Evolutionary conservation across 2,113 vertebrate species (phyloP).

Genomic region (Osmerus mordax): DNA sequence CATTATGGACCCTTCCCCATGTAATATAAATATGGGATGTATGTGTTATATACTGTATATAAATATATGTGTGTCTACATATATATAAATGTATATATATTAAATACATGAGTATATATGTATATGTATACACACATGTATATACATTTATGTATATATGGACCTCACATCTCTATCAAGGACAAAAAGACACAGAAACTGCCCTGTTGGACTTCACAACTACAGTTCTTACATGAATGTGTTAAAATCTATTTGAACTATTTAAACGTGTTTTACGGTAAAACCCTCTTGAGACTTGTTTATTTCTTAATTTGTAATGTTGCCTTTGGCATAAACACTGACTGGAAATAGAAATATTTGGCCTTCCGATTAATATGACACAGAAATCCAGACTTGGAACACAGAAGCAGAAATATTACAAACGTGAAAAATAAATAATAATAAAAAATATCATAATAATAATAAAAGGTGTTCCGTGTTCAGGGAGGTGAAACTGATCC

Average conservation of each 20-base stretch:
- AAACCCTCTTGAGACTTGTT: conserved; percentile 33
- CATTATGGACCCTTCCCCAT: no score
- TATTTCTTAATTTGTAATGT: conserved; percentile 30
- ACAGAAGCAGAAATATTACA: conserved; percentile 14
- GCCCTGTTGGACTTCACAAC: not conserved
- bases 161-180: no score
- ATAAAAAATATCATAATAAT: not conserved
- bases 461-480: not conserved
- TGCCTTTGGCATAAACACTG: conserved; percentile 61
- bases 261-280: conserved; percentile 12
- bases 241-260: conserved; percentile 37
- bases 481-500: no score
- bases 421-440: conserved; percentile 14
- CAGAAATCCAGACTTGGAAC: conserved; percentile 43
- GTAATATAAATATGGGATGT: no score
- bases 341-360: conserved; percentile 47
- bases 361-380: conserved; percentile 53
- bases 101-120: no score
- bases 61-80: no score
- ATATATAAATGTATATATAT: no score
- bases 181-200: no score
- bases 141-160: no score
- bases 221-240: conserved; percentile 27
- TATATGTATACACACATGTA: no score
- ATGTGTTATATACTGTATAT: no score